These are phyloP conservation scores for Meloidogyne floridensis DNA, from an alignment of 1,140 invertebrate genomes.

Conservation along the genomic window DNA sequence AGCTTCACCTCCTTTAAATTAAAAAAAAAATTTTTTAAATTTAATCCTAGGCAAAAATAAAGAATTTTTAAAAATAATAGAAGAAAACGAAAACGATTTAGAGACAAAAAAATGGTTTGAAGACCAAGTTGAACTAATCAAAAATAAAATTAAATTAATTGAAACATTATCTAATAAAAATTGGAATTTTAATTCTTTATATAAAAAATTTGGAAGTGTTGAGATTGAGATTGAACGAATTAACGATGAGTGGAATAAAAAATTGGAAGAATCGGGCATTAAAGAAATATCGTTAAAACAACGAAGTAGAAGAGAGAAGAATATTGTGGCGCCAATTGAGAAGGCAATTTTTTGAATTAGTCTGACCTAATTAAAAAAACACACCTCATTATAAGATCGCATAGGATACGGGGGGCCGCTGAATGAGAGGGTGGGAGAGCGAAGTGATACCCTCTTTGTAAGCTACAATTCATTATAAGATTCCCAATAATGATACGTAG, in stretches of 20 bases:
- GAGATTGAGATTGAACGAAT: background rate
- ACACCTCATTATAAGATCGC: no score
- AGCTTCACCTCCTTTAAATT: background rate
- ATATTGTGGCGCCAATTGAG: background rate
- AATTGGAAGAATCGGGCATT: background rate
- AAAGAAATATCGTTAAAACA: background rate
- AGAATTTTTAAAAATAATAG: background rate
- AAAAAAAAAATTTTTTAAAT: background rate
- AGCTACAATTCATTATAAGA: no score
- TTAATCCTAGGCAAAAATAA: background rate
- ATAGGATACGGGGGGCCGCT: no score
- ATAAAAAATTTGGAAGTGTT: background rate
- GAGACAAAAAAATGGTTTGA: background rate
- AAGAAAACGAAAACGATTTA: background rate
- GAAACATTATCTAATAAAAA: background rate
- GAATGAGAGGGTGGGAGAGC: no score
- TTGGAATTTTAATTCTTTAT: slow-evolving; percentile 1
- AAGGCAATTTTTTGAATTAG: no score
- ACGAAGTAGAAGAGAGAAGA: background rate
- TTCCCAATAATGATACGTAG: no score
- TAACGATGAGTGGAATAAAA: slow-evolving; percentile 9
- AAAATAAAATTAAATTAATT: background rate
- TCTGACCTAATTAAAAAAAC: no score
- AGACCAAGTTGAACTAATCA: background rate
- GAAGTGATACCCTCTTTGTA: no score